Percentiles rank a stretch among this genome's conserved stretches.
Evolutionary conservation across 2,888 invertebrate genomes (phyloP).

Genomic region (Volucella inanis): DNA sequence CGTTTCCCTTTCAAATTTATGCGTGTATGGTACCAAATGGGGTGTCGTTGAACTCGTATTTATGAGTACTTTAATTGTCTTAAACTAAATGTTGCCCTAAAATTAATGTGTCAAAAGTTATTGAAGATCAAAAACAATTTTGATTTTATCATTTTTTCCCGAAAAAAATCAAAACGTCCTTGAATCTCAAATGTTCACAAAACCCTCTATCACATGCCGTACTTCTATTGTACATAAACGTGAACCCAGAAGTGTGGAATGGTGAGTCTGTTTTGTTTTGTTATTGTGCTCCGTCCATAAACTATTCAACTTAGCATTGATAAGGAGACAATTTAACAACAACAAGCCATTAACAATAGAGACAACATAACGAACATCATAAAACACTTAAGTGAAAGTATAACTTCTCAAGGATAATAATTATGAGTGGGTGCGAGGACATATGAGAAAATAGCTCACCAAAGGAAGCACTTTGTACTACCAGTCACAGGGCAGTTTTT

Average conservation of each 20-base stretch:
- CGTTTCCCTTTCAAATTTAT: too few species aligned
- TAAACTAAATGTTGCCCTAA: too few species aligned
- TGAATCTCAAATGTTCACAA: too few species aligned
- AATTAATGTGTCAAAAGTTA: too few species aligned
- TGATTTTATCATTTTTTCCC: not conserved
- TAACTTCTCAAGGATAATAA: constrained; percentile 25
- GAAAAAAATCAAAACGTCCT: too few species aligned
- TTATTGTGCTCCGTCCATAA: not conserved
- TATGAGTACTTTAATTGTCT: too few species aligned
- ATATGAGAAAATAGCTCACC: not conserved
- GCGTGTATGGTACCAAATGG: too few species aligned
- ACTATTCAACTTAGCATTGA: constrained; percentile 20
- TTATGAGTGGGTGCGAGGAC: not conserved
- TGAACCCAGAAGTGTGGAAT: too few species aligned
- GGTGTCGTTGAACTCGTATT: too few species aligned
- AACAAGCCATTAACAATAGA: not conserved
- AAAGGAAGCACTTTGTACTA: not conserved
- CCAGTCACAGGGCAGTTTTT: not conserved
- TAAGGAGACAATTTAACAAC: constrained; percentile 7
- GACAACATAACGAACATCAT: constrained; percentile 29
- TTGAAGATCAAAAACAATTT: too few species aligned
- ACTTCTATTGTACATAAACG: too few species aligned
- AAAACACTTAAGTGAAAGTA: constrained; percentile 34
- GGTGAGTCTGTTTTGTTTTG: not conserved
- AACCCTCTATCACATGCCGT: too few species aligned